phyloP scores from a whole-genome alignment of 2,797 vertebrate genomes.

The Synaphobranchus kaupii region DNA sequence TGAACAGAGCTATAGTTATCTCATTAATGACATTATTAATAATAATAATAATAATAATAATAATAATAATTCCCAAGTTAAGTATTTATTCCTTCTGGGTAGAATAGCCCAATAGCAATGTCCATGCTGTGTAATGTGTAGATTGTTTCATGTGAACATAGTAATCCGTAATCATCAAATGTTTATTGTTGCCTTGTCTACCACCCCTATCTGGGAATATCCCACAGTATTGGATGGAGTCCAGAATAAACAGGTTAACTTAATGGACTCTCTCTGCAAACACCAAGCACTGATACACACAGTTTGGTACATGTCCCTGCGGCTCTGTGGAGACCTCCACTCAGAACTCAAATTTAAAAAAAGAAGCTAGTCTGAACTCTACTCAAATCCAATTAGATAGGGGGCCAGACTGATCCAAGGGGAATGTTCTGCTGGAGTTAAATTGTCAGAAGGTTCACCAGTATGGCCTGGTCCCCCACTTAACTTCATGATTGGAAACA shows the following conservation, averaged over 20 bases:
- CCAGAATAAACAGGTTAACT: slow-evolving; percentile 64
- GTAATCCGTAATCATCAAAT: slow-evolving; percentile 57
- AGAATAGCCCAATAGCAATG: background rate
- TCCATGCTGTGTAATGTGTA: background rate
- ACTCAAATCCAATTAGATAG: slow-evolving; percentile 4
- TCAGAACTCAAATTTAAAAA: background rate
- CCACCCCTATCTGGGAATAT: slow-evolving; percentile 53
- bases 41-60: no score
- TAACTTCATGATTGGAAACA: background rate
- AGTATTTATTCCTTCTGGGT: background rate
- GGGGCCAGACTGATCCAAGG: background rate
- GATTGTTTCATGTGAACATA: slow-evolving; percentile 57
- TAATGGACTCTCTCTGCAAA: slow-evolving; percentile 58
- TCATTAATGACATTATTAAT: background rate
- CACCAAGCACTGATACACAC: slow-evolving; percentile 54
- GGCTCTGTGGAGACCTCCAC: slow-evolving; percentile 45
- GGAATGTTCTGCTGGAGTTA: background rate
- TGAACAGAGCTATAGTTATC: background rate
- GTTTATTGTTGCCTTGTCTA: slow-evolving; percentile 64
- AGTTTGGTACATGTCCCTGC: slow-evolving; percentile 50
- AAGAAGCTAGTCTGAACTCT: background rate
- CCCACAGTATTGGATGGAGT: slow-evolving; percentile 59
- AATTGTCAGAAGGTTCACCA: background rate
- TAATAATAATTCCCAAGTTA: background rate
- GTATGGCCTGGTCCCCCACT: background rate